These are phyloP conservation scores for Salarias fasciatus DNA, from an alignment of 2,797 vertebrate species.

Conservation along the genomic window DNA sequence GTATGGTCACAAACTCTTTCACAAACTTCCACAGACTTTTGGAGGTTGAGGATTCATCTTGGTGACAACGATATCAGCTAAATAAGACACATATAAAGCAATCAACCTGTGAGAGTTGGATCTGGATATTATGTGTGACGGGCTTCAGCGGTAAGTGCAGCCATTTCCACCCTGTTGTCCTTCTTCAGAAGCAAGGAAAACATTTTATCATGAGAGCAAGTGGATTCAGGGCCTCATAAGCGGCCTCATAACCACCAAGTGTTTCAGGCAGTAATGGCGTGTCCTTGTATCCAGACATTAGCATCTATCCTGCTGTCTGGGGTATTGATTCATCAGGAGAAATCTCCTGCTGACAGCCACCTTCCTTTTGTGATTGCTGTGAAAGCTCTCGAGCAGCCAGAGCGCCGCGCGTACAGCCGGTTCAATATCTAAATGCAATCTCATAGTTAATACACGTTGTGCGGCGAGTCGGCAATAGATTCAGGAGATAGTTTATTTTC, in stretches of 20 bases:
- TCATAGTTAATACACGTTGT: conserved; percentile 17
- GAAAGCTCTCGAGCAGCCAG: conserved; percentile 29
- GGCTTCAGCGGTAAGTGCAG: neutral
- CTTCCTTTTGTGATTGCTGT: conserved; percentile 34
- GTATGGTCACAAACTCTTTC: too few species aligned
- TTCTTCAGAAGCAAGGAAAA: conserved; percentile 10
- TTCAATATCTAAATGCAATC: conserved; percentile 29
- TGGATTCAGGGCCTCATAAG: conserved; percentile 14
- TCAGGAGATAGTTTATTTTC: conserved; percentile 12
- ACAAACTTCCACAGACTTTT: too few species aligned
- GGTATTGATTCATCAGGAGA: conserved; percentile 55
- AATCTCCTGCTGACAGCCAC: conserved; percentile 51
- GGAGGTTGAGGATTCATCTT: neutral
- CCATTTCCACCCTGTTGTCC: conserved; percentile 1
- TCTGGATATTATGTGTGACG: neutral
- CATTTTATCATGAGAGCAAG: conserved; percentile 13
- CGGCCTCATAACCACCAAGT: conserved; percentile 8
- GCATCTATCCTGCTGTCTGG: conserved; percentile 42
- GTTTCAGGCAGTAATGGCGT: conserved; percentile 20
- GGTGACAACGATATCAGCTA: neutral
- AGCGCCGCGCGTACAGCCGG: conserved; percentile 8
- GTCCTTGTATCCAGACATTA: conserved; percentile 41
- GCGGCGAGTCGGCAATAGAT: conserved; percentile 7
- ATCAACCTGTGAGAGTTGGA: conserved; percentile 8
- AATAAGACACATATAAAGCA: neutral